Evolutionary conservation across 2,888 invertebrate genomes (phyloP).

Genomic region (Oxyteleia sp.): DNA sequence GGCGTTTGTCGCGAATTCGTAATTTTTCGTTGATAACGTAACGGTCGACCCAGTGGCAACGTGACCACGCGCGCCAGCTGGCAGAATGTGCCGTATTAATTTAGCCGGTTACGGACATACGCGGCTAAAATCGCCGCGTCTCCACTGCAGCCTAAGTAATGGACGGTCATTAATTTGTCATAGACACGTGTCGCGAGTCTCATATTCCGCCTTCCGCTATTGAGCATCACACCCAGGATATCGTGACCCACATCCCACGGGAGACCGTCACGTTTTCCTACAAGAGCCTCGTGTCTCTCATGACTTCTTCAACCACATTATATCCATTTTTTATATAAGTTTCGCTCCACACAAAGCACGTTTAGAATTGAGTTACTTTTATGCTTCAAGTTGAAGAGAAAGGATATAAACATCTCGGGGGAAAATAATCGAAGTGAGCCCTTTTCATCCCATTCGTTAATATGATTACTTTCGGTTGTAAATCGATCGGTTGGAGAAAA

Average conservation of each 20-base stretch:
- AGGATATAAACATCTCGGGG: conserved; percentile 27
- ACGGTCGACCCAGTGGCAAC: conserved; percentile 71
- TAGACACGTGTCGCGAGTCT: conserved; percentile 77
- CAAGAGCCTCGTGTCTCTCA: conserved; percentile 50
- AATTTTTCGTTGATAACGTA: conserved; percentile 58
- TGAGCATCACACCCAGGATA: conserved; percentile 79
- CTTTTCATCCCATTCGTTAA: background rate
- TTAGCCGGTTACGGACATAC: conserved; percentile 56
- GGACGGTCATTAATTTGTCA: conserved; percentile 78
- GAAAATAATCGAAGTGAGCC: conserved; percentile 10
- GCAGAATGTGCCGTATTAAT: conserved; percentile 61
- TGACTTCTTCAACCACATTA: conserved; percentile 51
- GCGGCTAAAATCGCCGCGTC: conserved; percentile 53
- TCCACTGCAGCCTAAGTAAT: conserved; percentile 73
- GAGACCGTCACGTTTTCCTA: conserved; percentile 73
- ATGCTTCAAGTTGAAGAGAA: conserved; percentile 47
- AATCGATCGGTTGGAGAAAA: background rate
- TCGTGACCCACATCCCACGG: conserved; percentile 84
- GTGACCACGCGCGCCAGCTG: conserved; percentile 31
- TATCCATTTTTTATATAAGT: conserved; percentile 47
- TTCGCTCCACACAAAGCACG: conserved; percentile 34
- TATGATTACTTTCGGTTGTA: background rate
- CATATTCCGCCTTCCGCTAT: conserved; percentile 69
- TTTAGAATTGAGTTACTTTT: conserved; percentile 58
- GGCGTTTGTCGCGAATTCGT: conserved; percentile 28